Percentiles rank a stretch among this genome's conserved stretches.
Evolutionary conservation across 92 coral and sea anemone species (phyloP).

Genomic region (Siderastrea siderea): DNA sequence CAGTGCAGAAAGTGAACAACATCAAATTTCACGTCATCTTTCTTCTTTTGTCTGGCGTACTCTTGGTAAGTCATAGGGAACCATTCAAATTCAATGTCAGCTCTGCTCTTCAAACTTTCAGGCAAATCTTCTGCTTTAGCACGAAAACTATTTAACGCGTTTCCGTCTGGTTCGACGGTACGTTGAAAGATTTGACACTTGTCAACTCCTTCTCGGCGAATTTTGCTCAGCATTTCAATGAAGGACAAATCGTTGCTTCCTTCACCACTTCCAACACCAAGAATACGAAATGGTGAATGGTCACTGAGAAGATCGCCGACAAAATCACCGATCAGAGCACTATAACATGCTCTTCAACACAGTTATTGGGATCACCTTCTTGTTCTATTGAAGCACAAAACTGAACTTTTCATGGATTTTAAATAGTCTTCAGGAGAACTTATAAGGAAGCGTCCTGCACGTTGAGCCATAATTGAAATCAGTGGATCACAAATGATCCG

Average conservation of each 20-base stretch:
- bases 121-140: not conserved
- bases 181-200: not conserved
- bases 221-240: not conserved
- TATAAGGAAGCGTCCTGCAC: not conserved
- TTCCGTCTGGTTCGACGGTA: conserved; percentile 22
- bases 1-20: conserved; percentile 34
- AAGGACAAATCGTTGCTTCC: conserved; percentile 17
- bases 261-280: conserved; percentile 31
- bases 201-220: not conserved
- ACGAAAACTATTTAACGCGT: not conserved
- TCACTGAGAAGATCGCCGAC: not conserved
- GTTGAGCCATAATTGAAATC: not conserved
- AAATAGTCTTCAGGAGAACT: too few relatives aligned
- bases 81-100: not conserved
- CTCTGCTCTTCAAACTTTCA: not conserved
- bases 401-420: too few relatives aligned
- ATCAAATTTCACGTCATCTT: conserved; percentile 8
- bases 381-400: too few relatives aligned
- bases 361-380: not conserved
- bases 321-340: not conserved
- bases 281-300: conserved; percentile 5
- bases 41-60: conserved; percentile 3
- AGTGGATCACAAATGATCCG: too few relatives aligned
- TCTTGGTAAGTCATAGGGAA: not conserved
- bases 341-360: not conserved